A percentile compares a stretch with the other conserved stretches of the same genome.
These are phyloP conservation scores for Cottus gobio DNA, from an alignment of 2,113 vertebrate genomes.

Conservation along the genomic window DNA sequence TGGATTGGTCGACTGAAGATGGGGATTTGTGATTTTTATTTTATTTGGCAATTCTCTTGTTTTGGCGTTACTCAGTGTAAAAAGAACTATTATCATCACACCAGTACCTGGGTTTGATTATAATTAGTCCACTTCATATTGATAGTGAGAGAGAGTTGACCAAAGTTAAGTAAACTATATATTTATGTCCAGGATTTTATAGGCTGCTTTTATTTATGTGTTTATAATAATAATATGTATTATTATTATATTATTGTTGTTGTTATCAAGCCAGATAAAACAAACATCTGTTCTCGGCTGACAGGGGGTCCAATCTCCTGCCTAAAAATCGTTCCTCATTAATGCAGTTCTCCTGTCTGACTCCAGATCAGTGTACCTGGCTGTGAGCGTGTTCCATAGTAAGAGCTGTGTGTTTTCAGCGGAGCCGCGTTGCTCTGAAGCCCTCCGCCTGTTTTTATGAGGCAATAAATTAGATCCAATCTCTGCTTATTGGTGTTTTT, in stretches of 20 bases:
- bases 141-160: neutral
- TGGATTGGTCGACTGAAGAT: constrained; percentile 7
- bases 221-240: neutral
- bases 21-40: neutral
- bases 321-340: neutral
- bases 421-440: neutral
- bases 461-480: constrained; percentile 82
- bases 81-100: neutral
- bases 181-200: neutral
- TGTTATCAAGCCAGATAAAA: neutral
- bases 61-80: neutral
- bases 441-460: constrained; percentile 74
- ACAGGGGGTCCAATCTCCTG: neutral
- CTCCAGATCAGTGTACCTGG: neutral
- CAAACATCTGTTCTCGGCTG: neutral
- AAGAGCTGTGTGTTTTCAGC: constrained; percentile 6
- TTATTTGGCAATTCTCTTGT: neutral
- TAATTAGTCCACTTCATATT: neutral
- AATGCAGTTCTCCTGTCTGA: neutral
- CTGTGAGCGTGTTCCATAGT: neutral
- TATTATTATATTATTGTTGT: neutral
- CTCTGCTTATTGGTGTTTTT: constrained; percentile 80
- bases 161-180: neutral
- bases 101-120: neutral
- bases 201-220: neutral